These are phyloP conservation scores for Silurus asotus DNA, from an alignment of 2,113 vertebrate genomes.

Conservation along the genomic window DNA sequence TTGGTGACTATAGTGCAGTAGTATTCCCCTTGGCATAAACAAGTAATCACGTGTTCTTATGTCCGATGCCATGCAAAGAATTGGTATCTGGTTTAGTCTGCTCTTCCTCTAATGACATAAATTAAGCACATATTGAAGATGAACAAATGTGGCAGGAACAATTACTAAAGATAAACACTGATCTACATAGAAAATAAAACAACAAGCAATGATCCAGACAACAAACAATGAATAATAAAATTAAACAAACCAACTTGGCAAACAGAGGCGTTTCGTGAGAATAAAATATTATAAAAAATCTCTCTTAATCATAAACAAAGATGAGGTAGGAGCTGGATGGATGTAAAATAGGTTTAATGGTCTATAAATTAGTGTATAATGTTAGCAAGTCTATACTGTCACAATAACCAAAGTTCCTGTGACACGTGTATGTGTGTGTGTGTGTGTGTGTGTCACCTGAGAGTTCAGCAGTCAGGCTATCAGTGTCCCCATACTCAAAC, in stretches of 20 bases:
- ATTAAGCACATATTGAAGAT: not conserved
- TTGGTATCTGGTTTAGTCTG: not conserved
- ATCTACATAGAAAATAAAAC: not conserved
- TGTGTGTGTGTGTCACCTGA: slow-evolving; percentile 77
- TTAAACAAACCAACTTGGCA: not conserved
- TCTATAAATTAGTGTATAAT: not conserved
- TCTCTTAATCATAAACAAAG: not conserved
- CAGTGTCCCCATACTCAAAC: slow-evolving; percentile 90
- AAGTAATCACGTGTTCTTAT: not conserved
- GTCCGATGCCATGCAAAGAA: not conserved
- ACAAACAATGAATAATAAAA: not conserved
- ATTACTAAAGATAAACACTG: not conserved
- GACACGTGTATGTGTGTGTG: not conserved
- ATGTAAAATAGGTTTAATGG: not conserved
- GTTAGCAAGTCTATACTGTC: not conserved
- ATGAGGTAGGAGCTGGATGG: not conserved
- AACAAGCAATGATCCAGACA: not conserved
- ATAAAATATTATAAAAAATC: not conserved
- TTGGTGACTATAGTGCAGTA: not conserved
- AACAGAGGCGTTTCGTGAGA: not conserved
- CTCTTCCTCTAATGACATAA: not conserved
- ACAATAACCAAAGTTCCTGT: not conserved
- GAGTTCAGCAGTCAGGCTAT: slow-evolving; percentile 79
- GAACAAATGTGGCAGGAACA: not conserved
- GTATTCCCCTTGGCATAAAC: not conserved